These are phyloP conservation scores for Spermophilus dauricus DNA, from an alignment of 2,113 vertebrate species.

Conservation along the genomic window DNA sequence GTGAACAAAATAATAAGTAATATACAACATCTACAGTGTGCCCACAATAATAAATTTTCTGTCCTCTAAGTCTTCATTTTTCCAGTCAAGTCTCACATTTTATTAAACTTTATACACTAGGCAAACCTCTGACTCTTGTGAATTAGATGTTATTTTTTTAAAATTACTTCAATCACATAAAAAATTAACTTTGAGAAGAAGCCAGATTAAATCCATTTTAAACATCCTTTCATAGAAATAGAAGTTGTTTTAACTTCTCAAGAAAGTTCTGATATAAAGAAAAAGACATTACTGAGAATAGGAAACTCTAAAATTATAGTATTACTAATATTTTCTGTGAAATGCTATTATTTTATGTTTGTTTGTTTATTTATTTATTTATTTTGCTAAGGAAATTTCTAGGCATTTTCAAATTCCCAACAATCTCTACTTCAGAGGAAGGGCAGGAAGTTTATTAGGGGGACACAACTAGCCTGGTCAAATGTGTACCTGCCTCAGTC, in stretches of 20 bases:
- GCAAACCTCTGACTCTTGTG: not conserved
- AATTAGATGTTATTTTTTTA: not conserved
- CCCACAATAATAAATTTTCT: not conserved
- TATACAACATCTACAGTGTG: not conserved
- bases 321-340: not conserved
- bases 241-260: slow-evolving; percentile 20
- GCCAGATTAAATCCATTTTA: slow-evolving; percentile 1
- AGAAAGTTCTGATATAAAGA: not conserved
- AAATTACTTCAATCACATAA: not conserved
- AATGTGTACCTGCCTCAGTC: not conserved
- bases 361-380: too few relatives aligned
- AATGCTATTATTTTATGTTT: not conserved
- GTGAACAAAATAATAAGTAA: not conserved
- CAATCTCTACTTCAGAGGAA: not conserved
- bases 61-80: not conserved
- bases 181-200: slow-evolving; percentile 18
- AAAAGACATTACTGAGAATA: not conserved
- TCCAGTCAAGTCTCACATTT: not conserved
- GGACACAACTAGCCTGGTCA: not conserved
- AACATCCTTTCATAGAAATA: not conserved
- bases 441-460: not conserved
- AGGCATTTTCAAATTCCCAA: slow-evolving; percentile 26
- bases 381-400: not conserved
- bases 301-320: not conserved
- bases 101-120: not conserved